Evolutionary conservation across 2,888 invertebrate genomes (phyloP), one percentile per base, ranked within the genome.

Genomic region (Oxyteleia sp.): DNA sequence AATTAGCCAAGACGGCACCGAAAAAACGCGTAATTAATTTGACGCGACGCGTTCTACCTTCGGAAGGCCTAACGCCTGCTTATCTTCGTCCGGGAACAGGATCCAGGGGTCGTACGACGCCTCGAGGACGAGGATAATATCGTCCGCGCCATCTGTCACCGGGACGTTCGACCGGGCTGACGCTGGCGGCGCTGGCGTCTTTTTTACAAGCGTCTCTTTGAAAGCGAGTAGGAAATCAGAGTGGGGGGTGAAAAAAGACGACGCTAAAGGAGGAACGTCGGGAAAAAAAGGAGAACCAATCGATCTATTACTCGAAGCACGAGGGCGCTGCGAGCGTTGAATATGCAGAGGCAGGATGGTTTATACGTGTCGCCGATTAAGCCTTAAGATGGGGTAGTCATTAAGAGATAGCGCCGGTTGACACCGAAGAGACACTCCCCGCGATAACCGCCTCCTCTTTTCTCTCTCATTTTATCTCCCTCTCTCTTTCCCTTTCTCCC

Each of bases 301-400:
- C 80, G 84, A 82, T 82, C 82, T 84, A 86, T 84, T 81, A 82
- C 63, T 51, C 45, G 45, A 68, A 75, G 81, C 59, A 69, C 78
- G 75, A 69, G 82, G 75, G 81, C 84, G 78, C 85, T 71, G 80
- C 80, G 86, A 82, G 84, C 87, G 85, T 91, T 91, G 91, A 93
- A 92, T 92, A 92, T 92, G 93, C 92, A 93, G 90, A 88, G 86
- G 87, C 87, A 84, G 82, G 91, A 92, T 93, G 92, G 90, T 92
- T 92, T 93, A 92, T 84, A 82, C 84, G 90, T 92, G 93, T 93
- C 91, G 90, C 86, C 91, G 93, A 93, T 93, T 92, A 92, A 92
- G 90, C 89, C 91, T 89, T 89, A 89, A 91, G 92, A 92, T 90
- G 91, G 90, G 91, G 87, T 89, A 90, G 92, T 93, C 93, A 93